A percentile compares a stretch with the other conserved stretches of the same genome.
phyloP scores from a whole-genome alignment of 2,888 invertebrate species.

The Pedicia rivosa region DNA sequence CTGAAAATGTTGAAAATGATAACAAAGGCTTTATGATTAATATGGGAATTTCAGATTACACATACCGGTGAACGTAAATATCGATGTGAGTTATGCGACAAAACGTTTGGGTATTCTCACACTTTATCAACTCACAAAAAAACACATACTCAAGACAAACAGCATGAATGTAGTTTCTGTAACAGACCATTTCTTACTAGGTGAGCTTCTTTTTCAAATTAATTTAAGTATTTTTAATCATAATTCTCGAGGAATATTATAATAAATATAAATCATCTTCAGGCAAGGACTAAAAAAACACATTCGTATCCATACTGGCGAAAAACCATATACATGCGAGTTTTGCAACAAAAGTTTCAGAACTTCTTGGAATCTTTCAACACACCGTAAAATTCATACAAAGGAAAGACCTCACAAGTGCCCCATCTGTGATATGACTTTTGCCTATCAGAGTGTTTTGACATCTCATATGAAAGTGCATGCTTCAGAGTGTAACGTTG shows the following conservation, averaged over 20 bases:
- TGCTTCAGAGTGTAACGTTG: too few relatives aligned
- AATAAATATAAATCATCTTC: too few relatives aligned
- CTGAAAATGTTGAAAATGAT: too few relatives aligned
- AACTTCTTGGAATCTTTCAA: slow-evolving; percentile 10
- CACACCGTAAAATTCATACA: slow-evolving; percentile 10
- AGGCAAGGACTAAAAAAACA: background rate
- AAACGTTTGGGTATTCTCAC: slow-evolving; percentile 11
- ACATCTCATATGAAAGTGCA: slow-evolving; percentile 11
- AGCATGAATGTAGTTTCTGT: background rate
- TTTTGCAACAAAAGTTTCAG: slow-evolving; percentile 9
- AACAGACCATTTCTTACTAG: background rate
- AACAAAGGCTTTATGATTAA: too few relatives aligned
- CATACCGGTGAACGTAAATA: slow-evolving; percentile 12
- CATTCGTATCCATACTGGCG: slow-evolving; percentile 11
- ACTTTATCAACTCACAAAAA: slow-evolving; percentile 7
- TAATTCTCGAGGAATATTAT: too few relatives aligned
- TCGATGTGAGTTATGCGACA: slow-evolving; percentile 11
- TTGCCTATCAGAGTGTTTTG: slow-evolving; percentile 9
- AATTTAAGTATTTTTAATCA: too few relatives aligned
- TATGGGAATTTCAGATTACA: too few relatives aligned
- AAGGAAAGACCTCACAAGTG: slow-evolving; percentile 9
- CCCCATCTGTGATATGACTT: slow-evolving; percentile 6
- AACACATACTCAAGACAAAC: slow-evolving; percentile 4
- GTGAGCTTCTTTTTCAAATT: background rate
- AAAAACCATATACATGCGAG: slow-evolving; percentile 9